Percentiles rank a stretch among this genome's conserved stretches.
Evolutionary conservation across 2,888 invertebrate species (phyloP).

Genomic region (Cylindroiulus punctatus): DNA sequence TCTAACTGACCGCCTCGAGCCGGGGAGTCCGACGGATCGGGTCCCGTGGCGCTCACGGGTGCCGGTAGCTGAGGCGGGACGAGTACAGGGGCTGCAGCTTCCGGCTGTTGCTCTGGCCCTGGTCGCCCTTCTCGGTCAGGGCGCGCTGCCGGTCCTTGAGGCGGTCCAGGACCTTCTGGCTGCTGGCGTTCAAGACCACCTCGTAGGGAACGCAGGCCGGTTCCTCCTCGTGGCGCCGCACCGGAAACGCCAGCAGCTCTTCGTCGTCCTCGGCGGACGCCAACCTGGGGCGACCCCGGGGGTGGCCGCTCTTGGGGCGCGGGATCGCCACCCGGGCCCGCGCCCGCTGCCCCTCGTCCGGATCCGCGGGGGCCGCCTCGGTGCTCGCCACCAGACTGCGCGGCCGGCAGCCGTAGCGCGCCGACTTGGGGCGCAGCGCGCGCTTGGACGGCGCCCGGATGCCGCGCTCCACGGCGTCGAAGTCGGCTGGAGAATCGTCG

Average conservation of each 20-base stretch:
- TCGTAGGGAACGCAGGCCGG: conserved; percentile 40
- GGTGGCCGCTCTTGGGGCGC: background rate
- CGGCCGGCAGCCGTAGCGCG: conserved; percentile 35
- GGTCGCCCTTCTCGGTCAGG: background rate
- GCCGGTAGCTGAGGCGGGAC: conserved; percentile 5
- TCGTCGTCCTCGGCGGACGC: background rate
- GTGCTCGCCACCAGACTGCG: background rate
- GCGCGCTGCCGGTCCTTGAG: conserved; percentile 52
- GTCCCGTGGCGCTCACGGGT: too few species aligned
- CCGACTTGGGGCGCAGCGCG: conserved; percentile 19
- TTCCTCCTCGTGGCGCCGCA: background rate
- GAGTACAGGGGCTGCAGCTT: conserved; percentile 20
- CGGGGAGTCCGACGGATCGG: background rate
- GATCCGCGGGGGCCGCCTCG: background rate
- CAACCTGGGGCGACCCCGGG: background rate
- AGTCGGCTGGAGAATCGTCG: background rate
- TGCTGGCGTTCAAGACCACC: conserved; percentile 50
- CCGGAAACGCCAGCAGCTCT: background rate
- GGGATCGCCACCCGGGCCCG: background rate
- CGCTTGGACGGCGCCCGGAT: background rate
- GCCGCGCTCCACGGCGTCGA: background rate
- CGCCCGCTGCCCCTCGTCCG: background rate
- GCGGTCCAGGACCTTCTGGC: conserved; percentile 49
- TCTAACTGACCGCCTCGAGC: background rate
- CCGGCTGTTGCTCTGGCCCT: background rate